Conservation (phyloP, 2,888 invertebrate genomes). For the Microchrysa polita region DNA sequence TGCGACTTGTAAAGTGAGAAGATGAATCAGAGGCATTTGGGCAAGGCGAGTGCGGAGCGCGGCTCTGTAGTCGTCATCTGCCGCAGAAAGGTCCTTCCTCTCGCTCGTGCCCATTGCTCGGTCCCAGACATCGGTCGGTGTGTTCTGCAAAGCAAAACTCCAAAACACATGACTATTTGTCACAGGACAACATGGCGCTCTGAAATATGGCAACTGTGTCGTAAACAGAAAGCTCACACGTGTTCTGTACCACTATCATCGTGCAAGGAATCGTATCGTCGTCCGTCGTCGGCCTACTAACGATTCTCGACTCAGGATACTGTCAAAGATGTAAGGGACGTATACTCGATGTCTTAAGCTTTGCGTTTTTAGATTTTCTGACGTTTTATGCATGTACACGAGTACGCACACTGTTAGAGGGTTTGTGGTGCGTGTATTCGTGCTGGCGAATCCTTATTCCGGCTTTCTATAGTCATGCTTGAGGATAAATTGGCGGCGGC, state of each 20-base stretch:
- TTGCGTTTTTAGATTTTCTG: not conserved
- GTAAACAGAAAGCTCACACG: constrained; percentile 42
- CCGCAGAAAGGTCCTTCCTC: constrained; percentile 22
- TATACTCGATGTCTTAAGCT: not conserved
- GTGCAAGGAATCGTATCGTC: too few relatives aligned
- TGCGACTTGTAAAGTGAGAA: not conserved
- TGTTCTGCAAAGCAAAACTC: constrained; percentile 12
- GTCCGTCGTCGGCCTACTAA: constrained; percentile 1
- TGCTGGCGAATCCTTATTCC: constrained; percentile 19
- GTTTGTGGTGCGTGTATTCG: not conserved
- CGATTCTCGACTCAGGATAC: not conserved
- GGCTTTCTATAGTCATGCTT: constrained; percentile 1
- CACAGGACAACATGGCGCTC: constrained; percentile 16
- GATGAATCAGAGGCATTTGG: too few relatives aligned
- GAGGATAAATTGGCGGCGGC: constrained; percentile 30
- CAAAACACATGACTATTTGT: constrained; percentile 3
- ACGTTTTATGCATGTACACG: not conserved
- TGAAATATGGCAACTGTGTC: constrained; percentile 34
- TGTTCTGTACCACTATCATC: constrained; percentile 32
- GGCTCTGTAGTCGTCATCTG: constrained; percentile 10
- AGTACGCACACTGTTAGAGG: too few relatives aligned
- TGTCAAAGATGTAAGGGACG: constrained; percentile 1
- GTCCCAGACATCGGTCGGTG: constrained; percentile 3
- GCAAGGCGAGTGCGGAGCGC: not conserved
- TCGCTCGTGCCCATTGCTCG: constrained; percentile 8